Conservation (phyloP, 2,797 vertebrate genomes). For the Crenuchus spilurus region DNA sequence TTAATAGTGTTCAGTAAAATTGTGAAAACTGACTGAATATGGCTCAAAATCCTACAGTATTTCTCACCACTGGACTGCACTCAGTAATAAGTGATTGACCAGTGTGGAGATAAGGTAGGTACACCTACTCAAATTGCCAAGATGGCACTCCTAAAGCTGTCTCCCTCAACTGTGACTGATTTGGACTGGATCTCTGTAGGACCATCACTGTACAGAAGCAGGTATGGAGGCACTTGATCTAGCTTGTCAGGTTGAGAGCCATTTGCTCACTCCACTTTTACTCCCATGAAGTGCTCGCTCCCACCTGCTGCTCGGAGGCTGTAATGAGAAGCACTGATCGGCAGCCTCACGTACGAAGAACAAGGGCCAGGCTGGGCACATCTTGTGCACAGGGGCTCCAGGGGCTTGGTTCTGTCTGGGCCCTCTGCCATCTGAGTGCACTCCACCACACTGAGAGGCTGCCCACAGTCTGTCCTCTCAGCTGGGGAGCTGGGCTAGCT, state of each 20-base stretch:
- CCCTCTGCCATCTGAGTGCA: slow-evolving; percentile 51
- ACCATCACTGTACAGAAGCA: neutral
- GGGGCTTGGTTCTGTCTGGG: slow-evolving; percentile 62
- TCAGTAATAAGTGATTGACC: too few relatives aligned
- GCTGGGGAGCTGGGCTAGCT: slow-evolving; percentile 75
- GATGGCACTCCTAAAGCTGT: neutral
- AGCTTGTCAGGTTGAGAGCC: neutral
- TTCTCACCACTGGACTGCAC: too few relatives aligned
- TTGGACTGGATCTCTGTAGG: neutral
- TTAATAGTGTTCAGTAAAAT: too few relatives aligned
- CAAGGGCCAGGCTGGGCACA: slow-evolving; percentile 75
- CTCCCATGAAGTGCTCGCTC: slow-evolving; percentile 21
- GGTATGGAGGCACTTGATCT: slow-evolving; percentile 2
- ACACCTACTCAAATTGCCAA: too few relatives aligned
- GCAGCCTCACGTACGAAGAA: slow-evolving; percentile 42
- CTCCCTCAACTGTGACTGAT: slow-evolving; percentile 2
- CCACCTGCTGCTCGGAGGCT: slow-evolving; percentile 32
- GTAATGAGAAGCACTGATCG: slow-evolving; percentile 28
- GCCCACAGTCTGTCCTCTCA: slow-evolving; percentile 80
- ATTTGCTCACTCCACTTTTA: slow-evolving; percentile 25
- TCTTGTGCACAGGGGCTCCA: slow-evolving; percentile 75
- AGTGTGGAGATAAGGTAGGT: neutral
- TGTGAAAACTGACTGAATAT: too few relatives aligned
- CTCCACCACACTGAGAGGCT: slow-evolving; percentile 49
- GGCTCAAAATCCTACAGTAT: too few relatives aligned